These are phyloP conservation scores for Creontiades dilutus DNA, from an alignment of 2,888 invertebrate genomes.

Conservation along the genomic window DNA sequence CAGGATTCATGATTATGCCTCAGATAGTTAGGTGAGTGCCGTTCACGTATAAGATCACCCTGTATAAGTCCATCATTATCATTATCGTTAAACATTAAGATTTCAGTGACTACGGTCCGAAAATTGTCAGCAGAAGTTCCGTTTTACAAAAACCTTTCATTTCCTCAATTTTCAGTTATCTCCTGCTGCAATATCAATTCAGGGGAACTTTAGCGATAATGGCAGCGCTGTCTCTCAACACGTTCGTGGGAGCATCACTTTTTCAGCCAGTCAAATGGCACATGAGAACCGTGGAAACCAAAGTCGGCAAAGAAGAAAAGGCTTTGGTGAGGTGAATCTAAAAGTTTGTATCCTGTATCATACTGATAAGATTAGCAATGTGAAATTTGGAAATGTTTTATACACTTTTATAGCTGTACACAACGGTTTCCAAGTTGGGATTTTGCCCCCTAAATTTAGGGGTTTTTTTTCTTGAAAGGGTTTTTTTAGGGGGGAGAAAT, in stretches of 20 bases:
- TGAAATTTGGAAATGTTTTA: too few relatives aligned
- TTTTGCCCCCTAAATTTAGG: too few relatives aligned
- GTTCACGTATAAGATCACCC: too few relatives aligned
- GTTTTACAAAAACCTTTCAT: too few relatives aligned
- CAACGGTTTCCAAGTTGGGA: too few relatives aligned
- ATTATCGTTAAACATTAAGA: too few relatives aligned
- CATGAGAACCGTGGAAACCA: slow-evolving; percentile 77
- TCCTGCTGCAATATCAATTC: slow-evolving; percentile 84
- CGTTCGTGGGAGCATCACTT: slow-evolving; percentile 79
- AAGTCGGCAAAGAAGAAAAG: slow-evolving; percentile 60
- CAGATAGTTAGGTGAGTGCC: slow-evolving; percentile 81
- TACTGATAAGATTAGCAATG: background rate
- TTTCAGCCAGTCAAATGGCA: slow-evolving; percentile 82
- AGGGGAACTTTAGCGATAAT: slow-evolving; percentile 83
- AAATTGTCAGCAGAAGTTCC: too few relatives aligned
- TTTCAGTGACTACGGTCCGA: too few relatives aligned
- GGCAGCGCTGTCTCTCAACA: slow-evolving; percentile 83
- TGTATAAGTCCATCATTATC: too few relatives aligned
- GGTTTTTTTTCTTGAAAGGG: too few relatives aligned
- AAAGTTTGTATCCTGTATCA: background rate
- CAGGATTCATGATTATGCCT: slow-evolving; percentile 88
- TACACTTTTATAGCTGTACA: too few relatives aligned
- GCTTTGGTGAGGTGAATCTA: slow-evolving; percentile 62
- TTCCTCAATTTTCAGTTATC: slow-evolving; percentile 78
- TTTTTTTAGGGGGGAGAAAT: too few relatives aligned